Percentiles rank a stretch among this genome's conserved stretches.
Conservation (phyloP, 1,140 invertebrate genomes). For the Pogonomyrmex californicus region DNA sequence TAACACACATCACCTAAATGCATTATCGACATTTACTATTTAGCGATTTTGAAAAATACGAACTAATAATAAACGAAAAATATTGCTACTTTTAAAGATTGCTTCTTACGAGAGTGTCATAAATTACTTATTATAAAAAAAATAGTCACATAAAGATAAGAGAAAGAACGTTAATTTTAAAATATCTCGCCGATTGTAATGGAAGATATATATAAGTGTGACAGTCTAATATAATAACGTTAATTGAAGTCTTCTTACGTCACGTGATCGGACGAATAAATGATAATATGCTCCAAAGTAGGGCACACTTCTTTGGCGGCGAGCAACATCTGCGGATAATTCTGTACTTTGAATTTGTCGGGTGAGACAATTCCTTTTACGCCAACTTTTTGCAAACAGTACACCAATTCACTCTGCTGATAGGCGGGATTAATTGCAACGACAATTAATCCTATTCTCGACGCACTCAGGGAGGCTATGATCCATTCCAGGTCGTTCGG, state of each 20-base stretch:
- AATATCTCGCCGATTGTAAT: background rate
- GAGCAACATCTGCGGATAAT: constrained; percentile 92
- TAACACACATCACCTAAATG: background rate
- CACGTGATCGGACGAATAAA: constrained; percentile 86
- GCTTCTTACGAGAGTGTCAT: background rate
- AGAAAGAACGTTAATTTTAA: background rate
- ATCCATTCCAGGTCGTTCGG: constrained; percentile 96
- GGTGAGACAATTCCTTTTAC: constrained; percentile 91
- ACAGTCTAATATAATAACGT: constrained; percentile 59
- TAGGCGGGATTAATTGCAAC: constrained; percentile 96
- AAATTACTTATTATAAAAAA: background rate
- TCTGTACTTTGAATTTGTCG: constrained; percentile 89
- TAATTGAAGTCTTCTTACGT: constrained; percentile 84
- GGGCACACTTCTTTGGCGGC: constrained; percentile 78
- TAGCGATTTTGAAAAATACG: background rate
- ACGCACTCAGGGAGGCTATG: constrained; percentile 92
- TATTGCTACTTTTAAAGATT: background rate
- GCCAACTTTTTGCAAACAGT: constrained; percentile 93
- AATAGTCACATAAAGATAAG: background rate
- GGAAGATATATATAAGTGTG: background rate
- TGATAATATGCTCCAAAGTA: constrained; percentile 87
- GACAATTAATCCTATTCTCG: constrained; percentile 93
- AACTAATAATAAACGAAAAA: background rate
- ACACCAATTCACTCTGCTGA: constrained; percentile 92
- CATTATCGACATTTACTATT: background rate